Base-by-base conservation (phyloP, 2,797 vertebrate genomes). In the Darevskia nairensis region DNA sequence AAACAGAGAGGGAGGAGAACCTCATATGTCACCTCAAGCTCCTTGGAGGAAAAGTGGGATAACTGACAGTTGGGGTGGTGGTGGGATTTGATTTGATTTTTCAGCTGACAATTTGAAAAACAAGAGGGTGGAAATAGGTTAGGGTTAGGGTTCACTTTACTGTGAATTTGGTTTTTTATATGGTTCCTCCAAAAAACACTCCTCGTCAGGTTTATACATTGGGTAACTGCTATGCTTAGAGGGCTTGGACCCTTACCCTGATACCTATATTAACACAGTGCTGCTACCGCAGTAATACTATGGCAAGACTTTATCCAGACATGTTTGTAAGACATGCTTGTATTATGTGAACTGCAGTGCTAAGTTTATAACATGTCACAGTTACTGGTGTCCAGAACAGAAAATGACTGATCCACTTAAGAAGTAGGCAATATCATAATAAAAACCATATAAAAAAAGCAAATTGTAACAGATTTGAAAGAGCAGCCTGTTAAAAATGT, bases 41-140 rank as follows among this genome's bases (percentile, higher is more conserved):
- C 66, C 17, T 4, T n/a, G 39, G 0, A 2, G 25, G 3, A 4
- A 46, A 35, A 29, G 6, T 8, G 25, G n/a, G 1, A 3, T 2
- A n/a, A 21, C 55, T 7, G 23, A 32, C 39, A n/a, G 2, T 32
- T 46, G 19, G 32, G 19, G n/a, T 29, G 39, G 17, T 32, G 6
- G 27, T 19, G 66, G 66, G 41, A 50, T 50, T 13, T 50, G 13
- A 50, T 50, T 50, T 50, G 13, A 50, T 13, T 11, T 50, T 50
- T 50, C 46, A 25, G 21, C 8, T 80, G 59, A 13, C 32, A 23
- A n/a, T 21, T 64, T 32, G 39, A n/a, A 19, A 29, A 71, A 71
- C 27, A 32, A 71, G 68, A n/a, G 25, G 23, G 27, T 71, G 68
- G 59, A 25, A 68, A 41, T 68, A 39, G 11, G 44, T 68, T 35